Conservation (phyloP, 2,888 invertebrate genomes). For the Agelastica alni region DNA sequence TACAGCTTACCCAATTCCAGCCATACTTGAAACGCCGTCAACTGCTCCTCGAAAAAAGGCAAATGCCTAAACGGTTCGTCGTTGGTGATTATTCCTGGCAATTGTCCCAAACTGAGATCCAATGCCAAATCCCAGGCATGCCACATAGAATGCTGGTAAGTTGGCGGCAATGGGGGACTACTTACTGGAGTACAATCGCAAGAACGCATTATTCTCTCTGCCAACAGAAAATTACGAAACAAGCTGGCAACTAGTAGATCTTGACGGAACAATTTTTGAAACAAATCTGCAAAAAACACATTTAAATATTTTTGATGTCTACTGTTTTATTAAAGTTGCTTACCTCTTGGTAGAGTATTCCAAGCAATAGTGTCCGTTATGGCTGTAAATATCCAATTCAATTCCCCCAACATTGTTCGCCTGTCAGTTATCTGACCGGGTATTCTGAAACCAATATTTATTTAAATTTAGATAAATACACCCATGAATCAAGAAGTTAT, state of each 20-base stretch:
- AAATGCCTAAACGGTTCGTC: slow-evolving; percentile 72
- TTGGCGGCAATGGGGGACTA: slow-evolving; percentile 87
- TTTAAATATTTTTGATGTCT: neutral
- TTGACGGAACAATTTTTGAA: slow-evolving; percentile 95
- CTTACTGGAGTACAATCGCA: slow-evolving; percentile 98
- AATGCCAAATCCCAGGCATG: slow-evolving; percentile 97
- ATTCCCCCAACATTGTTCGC: slow-evolving; percentile 95
- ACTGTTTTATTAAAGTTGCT: slow-evolving; percentile 1
- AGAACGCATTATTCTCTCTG: slow-evolving; percentile 92
- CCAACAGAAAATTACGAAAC: slow-evolving; percentile 95
- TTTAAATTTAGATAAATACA: too few relatives aligned
- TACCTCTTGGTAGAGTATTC: slow-evolving; percentile 90
- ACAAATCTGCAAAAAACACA: slow-evolving; percentile 68
- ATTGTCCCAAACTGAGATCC: slow-evolving; percentile 90
- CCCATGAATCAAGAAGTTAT: too few relatives aligned
- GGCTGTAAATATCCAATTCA: slow-evolving; percentile 99
- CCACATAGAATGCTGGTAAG: slow-evolving; percentile 91
- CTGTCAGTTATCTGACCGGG: slow-evolving; percentile 94
- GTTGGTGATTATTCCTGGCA: slow-evolving; percentile 74
- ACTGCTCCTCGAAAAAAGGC: slow-evolving; percentile 96
- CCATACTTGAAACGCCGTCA: slow-evolving; percentile 98
- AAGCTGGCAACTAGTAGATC: slow-evolving; percentile 97
- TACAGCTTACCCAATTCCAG: slow-evolving; percentile 70
- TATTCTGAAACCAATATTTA: slow-evolving; percentile 69
- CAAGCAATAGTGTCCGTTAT: slow-evolving; percentile 99